phyloP scores from a whole-genome alignment of 2,888 invertebrate species.

The Ichneumon xanthorius region DNA sequence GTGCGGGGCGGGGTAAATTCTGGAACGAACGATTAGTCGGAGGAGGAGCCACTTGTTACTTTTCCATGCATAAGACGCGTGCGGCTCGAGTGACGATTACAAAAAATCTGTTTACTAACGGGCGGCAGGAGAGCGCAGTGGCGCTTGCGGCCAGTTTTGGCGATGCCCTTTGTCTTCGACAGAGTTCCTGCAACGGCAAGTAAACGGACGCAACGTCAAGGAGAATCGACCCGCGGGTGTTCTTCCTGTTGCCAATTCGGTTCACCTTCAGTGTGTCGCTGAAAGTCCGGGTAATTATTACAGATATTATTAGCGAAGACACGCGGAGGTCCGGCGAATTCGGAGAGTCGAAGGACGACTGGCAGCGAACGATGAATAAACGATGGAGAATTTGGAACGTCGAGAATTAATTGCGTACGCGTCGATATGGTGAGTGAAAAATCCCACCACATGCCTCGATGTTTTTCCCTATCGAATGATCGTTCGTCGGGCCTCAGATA shows the following conservation, averaged over 20 bases:
- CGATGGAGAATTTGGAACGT: neutral
- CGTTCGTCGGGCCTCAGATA: neutral
- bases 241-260: neutral
- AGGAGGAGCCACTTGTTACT: neutral
- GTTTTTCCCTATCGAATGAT: slow-evolving; percentile 6
- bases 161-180: neutral
- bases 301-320: neutral
- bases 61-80: neutral
- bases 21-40: neutral
- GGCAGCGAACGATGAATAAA: neutral
- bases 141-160: neutral
- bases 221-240: neutral
- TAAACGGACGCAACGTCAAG: too few species aligned
- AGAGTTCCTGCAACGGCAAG: too few species aligned
- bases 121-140: neutral
- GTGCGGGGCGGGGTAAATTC: neutral
- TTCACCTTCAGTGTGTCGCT: too few species aligned
- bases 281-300: too few species aligned
- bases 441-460: neutral
- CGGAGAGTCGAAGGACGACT: neutral
- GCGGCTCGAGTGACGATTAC: neutral
- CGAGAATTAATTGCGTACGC: neutral
- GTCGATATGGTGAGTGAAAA: neutral
- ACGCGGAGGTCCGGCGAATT: neutral
- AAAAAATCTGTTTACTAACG: neutral